Base-by-base conservation (phyloP, 2,888 invertebrate genomes). In the Ennomos fuscantarius region DNA sequence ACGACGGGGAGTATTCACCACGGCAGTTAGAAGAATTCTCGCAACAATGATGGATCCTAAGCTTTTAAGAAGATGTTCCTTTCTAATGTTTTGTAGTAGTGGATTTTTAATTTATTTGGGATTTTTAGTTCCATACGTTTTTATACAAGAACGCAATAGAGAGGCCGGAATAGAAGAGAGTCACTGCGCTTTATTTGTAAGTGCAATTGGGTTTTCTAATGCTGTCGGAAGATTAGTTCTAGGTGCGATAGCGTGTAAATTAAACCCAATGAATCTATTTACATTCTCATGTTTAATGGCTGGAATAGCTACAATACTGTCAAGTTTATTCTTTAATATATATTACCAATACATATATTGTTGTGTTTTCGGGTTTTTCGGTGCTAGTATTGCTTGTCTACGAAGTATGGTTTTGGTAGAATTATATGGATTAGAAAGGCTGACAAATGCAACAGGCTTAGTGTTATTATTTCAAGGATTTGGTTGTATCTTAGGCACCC, bases 41-140 rank as follows among this genome's bases (percentile, higher is more conserved):
- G 89, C 86, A 13, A 89, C 91, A 8, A 92, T 92, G 91, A 77
- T 90, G 84, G 89, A 90, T 63, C 84, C 86, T 1, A 80, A 66
- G 47, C 68, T 92, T 52, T 74, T 92, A 40, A 79, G 71, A 66
- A 83, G 72, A 63, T 55, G 43, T 47, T 88, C 91, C 10, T 91
- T 89, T 70, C 50, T 82, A 59, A 60, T 78, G 42, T 59, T 89
- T 45, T 79, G 82, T 63, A 9, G 56, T 1, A 84, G 83, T 65
- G 87, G 86, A 10, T 80, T 86, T 60, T 60, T 85, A 1, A 75
- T 76, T 2, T 86, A 83, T 58, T 54, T 84, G 56, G 91, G 91
- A 8, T 82, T 76, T 72, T 70, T 88, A 65, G 86, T 88, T 13
- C 90, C 90, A 0, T 90, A 82, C 65, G 81, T 89, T 37, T 91